A percentile compares a stretch with the other conserved stretches of the same genome.
Evolutionary conservation across 2,113 vertebrate species (phyloP).

Genomic region (Notothenia rossii): DNA sequence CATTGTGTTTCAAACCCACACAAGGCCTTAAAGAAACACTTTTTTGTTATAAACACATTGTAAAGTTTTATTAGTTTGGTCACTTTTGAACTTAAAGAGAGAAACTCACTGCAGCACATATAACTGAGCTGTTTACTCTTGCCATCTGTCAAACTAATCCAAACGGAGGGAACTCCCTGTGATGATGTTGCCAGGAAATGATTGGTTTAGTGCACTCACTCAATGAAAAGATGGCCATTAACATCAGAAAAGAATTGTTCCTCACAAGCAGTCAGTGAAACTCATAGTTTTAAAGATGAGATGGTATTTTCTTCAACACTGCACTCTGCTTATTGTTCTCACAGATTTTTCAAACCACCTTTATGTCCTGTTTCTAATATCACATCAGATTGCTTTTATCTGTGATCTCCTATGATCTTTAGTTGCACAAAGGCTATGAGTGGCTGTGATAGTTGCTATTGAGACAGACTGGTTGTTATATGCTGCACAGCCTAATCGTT

Average conservation of each 20-base stretch:
- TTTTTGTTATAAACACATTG: background rate
- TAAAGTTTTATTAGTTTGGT: background rate
- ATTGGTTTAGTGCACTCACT: background rate
- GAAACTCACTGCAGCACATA: background rate
- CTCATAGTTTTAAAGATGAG: background rate
- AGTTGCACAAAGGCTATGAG: background rate
- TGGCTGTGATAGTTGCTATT: conserved; percentile 8
- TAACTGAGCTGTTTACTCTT: conserved; percentile 30
- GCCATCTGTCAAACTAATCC: conserved; percentile 30
- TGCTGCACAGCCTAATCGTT: conserved; percentile 1
- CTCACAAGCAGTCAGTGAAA: background rate
- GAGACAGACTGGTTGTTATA: conserved; percentile 8
- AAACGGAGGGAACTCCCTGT: conserved; percentile 35
- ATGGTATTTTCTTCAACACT: background rate
- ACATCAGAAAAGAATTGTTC: background rate
- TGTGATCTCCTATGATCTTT: conserved; percentile 16
- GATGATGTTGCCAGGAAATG: conserved; percentile 14
- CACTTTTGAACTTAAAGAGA: background rate
- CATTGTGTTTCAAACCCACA: background rate
- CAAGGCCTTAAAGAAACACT: background rate
- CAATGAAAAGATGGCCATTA: background rate
- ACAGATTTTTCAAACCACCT: background rate
- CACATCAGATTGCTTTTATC: conserved; percentile 18
- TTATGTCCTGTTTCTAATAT: conserved; percentile 18
- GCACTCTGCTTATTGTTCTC: conserved; percentile 2